Conservation (phyloP, 2,113 vertebrate genomes). For the Pitta sordida region DNA sequence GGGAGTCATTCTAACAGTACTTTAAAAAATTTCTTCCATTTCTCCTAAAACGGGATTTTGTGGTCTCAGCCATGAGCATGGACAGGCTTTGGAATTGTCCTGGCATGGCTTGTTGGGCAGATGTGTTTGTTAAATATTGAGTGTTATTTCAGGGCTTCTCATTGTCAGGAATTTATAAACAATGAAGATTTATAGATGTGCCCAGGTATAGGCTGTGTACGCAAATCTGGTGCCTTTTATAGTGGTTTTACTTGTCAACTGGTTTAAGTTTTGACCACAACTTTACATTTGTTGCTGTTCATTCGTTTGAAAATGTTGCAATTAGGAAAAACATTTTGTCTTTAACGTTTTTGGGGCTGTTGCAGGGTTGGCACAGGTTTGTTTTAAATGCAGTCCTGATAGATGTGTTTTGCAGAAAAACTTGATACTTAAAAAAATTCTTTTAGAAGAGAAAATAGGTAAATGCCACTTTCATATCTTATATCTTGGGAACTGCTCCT, state of each 20-base stretch:
- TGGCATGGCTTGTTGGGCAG: not conserved
- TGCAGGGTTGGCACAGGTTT: fast-evolving
- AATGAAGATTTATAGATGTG: not conserved
- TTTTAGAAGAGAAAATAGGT: not conserved
- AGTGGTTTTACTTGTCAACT: not conserved
- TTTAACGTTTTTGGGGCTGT: not conserved
- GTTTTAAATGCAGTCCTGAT: not conserved
- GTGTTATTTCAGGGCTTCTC: not conserved
- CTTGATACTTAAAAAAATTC: not conserved
- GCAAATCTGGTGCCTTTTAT: not conserved
- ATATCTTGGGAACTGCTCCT: not conserved
- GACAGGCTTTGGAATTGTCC: not conserved
- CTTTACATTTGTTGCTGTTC: not conserved
- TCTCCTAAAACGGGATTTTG: not conserved
- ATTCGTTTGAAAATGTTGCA: not conserved
- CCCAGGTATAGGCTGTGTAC: not conserved
- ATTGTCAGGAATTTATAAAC: not conserved
- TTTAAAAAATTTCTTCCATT: not conserved
- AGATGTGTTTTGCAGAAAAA: not conserved
- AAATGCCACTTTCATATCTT: not conserved
- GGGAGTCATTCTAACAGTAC: not conserved
- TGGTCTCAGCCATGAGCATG: not conserved
- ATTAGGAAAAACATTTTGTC: not conserved
- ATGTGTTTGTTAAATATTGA: not conserved
- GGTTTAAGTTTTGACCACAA: not conserved